Percentiles rank a stretch among this genome's conserved stretches.
Evolutionary conservation across 2,797 vertebrate species (phyloP).

Genomic region (Clarias pachynema): DNA sequence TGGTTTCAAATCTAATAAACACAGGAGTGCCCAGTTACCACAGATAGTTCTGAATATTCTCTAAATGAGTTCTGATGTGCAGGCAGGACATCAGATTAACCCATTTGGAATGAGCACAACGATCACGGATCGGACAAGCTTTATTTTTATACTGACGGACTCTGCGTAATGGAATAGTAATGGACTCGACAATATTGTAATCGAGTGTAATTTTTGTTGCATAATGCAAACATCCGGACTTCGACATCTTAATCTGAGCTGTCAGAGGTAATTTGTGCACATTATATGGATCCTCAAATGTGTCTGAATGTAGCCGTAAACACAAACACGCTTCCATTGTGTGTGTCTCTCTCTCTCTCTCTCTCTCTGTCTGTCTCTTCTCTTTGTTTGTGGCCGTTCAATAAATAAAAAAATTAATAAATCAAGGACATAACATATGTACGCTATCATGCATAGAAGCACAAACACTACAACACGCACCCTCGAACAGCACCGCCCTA

Average conservation of each 20-base stretch:
- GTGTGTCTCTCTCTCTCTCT: neutral
- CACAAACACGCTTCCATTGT: constrained; percentile 7
- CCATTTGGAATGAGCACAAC: neutral
- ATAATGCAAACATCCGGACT: neutral
- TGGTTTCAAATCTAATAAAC: neutral
- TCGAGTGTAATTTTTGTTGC: neutral
- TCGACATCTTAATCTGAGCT: neutral
- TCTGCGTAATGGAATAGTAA: neutral
- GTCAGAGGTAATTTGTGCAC: neutral
- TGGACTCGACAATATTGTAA: neutral
- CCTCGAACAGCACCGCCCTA: neutral
- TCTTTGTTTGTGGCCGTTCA: neutral
- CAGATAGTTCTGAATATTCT: neutral
- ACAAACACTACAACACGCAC: constrained; percentile 27
- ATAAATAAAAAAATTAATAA: neutral
- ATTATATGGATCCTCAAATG: neutral
- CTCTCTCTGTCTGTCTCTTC: neutral
- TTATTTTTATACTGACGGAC: neutral
- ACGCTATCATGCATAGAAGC: constrained; percentile 9
- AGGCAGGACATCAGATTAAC: neutral
- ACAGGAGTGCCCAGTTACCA: neutral
- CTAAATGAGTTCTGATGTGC: neutral
- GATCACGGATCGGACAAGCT: neutral
- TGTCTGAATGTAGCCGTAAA: neutral
- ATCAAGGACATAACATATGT: constrained; percentile 12